Base-by-base conservation (phyloP, 1,140 invertebrate species). In the Apis mellifera region DNA sequence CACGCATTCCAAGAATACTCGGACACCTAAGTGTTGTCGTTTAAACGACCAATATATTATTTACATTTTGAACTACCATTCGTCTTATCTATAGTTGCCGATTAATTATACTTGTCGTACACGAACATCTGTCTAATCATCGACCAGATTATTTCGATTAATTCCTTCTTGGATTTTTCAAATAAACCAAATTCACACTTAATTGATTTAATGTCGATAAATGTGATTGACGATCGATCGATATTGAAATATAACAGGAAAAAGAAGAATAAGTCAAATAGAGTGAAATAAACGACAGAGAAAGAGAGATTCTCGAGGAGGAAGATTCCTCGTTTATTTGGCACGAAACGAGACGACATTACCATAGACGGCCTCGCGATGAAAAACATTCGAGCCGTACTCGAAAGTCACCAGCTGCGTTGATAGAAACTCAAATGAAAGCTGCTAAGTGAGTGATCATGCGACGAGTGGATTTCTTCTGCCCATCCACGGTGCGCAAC, bases 371-470 rank as follows among this genome's bases (percentile, higher is more conserved):
- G 42, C 1, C 62, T 21, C 21, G 9, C 52, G 9, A 13, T 72
- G 69, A 72, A 72, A 64, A 72, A 21, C n/a, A 12, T 17, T 32
- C 1, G 23, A n/a, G 9, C 11, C 9, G n/a, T 11, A 26, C 52
- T 81, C 78, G 78, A 81, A 81, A 81, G 79, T 68, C 54, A 76
- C 64, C 72, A 48, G n/a, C 5, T 26, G 23, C 72, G 62, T 42
- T 75, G 72, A 76, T 82, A 82, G 79, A 82, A 82, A 82, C 79
- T 82, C 79, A 76, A 82, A 82, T 68, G 79, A 82, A 82, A 82
- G 79, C 79, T 82, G 79, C 32, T 82, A 82, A 82, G 79, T 82
- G 79, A 82, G 79, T 76, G 65, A 82, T 82, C 79, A 76, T 59
- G 72, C 64, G 68, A 76, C n/a, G 59, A 59, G 48, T 75, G 60